Evolutionary conservation across 2,797 vertebrate genomes (phyloP).

Genomic region (Ispidina picta): DNA sequence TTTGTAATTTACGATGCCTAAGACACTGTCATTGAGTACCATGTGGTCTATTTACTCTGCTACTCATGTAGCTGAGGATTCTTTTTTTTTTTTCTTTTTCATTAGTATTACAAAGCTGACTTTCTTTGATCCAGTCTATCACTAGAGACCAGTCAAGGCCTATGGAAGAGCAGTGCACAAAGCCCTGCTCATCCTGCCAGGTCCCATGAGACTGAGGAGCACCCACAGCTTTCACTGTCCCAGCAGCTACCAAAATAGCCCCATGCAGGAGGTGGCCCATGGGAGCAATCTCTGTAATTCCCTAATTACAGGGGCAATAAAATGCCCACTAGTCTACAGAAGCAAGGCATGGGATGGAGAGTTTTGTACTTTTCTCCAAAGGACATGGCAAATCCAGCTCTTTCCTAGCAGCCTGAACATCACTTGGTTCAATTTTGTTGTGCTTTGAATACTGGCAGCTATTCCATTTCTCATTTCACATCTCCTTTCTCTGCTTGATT

Average conservation of each 20-base stretch:
- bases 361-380: neutral
- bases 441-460: neutral
- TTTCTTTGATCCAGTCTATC: neutral
- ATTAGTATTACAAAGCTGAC: neutral
- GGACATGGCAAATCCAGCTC: neutral
- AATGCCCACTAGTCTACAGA: fast-evolving
- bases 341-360: neutral
- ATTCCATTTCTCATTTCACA: neutral
- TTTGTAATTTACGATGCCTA: neutral
- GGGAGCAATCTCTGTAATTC: fast-evolving
- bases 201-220: neutral
- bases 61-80: neutral
- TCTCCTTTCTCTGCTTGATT: neutral
- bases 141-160: neutral
- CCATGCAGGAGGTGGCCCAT: neutral
- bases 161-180: neutral
- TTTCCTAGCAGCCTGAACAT: neutral
- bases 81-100: neutral
- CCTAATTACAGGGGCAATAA: neutral
- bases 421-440: neutral
- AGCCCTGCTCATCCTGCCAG: neutral
- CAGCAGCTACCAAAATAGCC: neutral
- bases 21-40: neutral
- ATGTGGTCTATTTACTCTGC: neutral
- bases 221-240: neutral